Conservation (phyloP, 2,113 vertebrate species). For the Acrocephalus arundinaceus region DNA sequence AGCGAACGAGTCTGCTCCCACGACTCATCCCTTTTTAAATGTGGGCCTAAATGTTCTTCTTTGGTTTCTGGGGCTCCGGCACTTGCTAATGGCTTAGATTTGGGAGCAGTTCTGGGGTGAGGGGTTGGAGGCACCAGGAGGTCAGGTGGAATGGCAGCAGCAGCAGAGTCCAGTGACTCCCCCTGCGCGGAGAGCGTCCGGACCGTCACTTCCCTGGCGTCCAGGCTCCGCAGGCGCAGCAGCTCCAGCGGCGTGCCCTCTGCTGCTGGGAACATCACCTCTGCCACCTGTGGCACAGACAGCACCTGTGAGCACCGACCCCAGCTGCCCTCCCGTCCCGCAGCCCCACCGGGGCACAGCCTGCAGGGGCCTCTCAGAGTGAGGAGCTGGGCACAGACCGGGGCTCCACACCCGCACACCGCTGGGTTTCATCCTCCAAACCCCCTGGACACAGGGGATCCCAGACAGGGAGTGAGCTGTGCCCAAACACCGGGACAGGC, state of each 20-base stretch:
- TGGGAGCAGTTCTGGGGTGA: slow-evolving; percentile 78
- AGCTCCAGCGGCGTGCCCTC: slow-evolving; percentile 85
- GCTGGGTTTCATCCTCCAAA: too few species aligned
- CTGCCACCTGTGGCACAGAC: slow-evolving; percentile 81
- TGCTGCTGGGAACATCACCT: slow-evolving; percentile 87
- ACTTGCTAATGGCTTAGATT: slow-evolving; percentile 89
- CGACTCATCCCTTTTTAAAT: slow-evolving; percentile 74
- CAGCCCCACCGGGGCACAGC: too few species aligned
- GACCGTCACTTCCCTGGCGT: slow-evolving; percentile 86
- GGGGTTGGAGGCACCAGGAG: slow-evolving; percentile 87
- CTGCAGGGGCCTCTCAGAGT: too few species aligned
- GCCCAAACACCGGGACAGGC: not conserved
- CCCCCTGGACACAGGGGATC: not conserved
- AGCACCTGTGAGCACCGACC: too few species aligned
- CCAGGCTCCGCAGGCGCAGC: slow-evolving; percentile 83
- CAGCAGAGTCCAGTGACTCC: slow-evolving; percentile 88
- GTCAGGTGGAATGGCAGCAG: slow-evolving; percentile 82
- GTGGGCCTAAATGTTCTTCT: slow-evolving; percentile 83
- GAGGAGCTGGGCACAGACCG: too few species aligned
- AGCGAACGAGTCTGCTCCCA: slow-evolving; percentile 85
- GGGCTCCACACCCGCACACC: too few species aligned
- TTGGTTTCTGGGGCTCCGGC: slow-evolving; percentile 92
- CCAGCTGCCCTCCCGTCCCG: too few species aligned
- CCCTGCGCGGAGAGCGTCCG: slow-evolving; percentile 93
- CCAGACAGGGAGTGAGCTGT: not conserved